Evolutionary conservation across 2,797 vertebrate species (phyloP).

Genomic region (Steatocranus sp.): DNA sequence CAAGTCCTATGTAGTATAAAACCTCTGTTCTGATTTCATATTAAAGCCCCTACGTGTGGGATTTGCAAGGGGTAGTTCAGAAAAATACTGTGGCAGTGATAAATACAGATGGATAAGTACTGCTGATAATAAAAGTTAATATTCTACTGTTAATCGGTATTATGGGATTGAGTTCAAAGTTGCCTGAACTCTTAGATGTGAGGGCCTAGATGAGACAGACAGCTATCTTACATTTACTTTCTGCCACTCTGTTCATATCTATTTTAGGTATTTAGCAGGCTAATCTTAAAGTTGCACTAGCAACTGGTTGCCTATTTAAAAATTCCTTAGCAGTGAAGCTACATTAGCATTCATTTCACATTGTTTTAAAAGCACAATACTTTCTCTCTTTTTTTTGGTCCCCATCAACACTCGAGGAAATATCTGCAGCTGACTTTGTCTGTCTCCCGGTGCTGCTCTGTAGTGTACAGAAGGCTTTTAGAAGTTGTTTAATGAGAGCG

Average conservation of each 20-base stretch:
- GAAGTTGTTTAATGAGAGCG: neutral
- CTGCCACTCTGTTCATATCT: neutral
- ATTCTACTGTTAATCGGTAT: neutral
- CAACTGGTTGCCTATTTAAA: neutral
- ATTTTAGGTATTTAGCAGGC: neutral
- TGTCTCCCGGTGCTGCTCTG: neutral
- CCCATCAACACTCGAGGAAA: neutral
- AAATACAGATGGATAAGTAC: neutral
- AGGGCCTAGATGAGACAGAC: neutral
- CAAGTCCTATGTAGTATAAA: conserved; percentile 2
- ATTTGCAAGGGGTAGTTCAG: neutral
- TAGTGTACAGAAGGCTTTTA: neutral
- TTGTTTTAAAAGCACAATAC: neutral
- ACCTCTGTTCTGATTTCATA: conserved; percentile 34
- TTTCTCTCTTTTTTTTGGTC: neutral
- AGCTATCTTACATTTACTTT: neutral
- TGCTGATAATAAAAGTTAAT: neutral
- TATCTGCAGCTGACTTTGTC: neutral
- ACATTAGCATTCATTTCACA: neutral
- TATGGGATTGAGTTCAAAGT: neutral
- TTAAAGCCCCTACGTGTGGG: neutral
- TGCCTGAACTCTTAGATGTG: neutral
- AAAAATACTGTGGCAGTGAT: neutral
- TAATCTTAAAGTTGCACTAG: neutral
- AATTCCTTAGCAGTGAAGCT: neutral